Percentiles rank a stretch among this genome's conserved stretches.
Conservation (phyloP, 2,797 vertebrate genomes). For the Gymnodraco acuticeps region DNA sequence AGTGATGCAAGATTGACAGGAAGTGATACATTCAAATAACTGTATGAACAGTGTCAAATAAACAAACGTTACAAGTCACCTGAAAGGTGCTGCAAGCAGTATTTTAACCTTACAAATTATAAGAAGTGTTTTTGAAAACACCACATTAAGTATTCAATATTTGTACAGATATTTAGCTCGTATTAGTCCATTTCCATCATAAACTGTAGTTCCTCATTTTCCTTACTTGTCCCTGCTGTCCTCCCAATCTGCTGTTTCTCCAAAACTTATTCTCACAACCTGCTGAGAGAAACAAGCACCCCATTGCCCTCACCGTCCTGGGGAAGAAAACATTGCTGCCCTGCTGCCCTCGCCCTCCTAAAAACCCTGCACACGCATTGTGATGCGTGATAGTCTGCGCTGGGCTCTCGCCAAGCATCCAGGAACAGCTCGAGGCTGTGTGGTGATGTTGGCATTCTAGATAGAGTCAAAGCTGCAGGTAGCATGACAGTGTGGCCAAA, state of each 20-base stretch:
- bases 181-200: background rate
- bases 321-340: conserved; percentile 25
- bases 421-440: conserved; percentile 59
- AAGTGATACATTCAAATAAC: no score
- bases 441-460: conserved; percentile 30
- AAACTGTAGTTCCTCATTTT: background rate
- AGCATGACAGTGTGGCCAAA: conserved; percentile 13
- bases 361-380: conserved; percentile 50
- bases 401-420: conserved; percentile 45
- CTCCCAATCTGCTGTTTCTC: background rate
- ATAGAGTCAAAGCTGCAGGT: conserved; percentile 37
- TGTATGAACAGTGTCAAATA: no score
- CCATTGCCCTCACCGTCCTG: conserved; percentile 15
- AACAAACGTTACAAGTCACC: no score
- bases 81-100: no score
- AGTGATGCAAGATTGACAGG: no score
- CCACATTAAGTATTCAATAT: background rate
- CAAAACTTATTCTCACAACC: conserved; percentile 12
- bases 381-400: conserved; percentile 42
- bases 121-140: no score
- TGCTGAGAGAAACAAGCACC: conserved; percentile 41
- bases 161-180: background rate
- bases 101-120: no score
- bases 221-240: background rate
- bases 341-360: conserved; percentile 40